These are phyloP conservation scores for Pelodytes ibericus DNA, from an alignment of 2,797 vertebrate genomes.

Conservation along the genomic window DNA sequence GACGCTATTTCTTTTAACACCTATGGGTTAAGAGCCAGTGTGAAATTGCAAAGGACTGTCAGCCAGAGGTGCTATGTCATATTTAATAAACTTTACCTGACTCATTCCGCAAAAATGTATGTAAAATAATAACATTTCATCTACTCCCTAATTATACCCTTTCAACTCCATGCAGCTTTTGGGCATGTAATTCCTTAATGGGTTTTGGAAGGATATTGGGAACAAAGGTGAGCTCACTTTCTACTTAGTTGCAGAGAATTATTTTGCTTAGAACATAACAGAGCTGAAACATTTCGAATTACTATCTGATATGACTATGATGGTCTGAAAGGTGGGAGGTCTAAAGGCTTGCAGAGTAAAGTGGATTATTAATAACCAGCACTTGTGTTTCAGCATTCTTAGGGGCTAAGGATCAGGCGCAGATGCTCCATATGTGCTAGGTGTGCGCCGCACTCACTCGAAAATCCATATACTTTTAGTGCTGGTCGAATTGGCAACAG, in stretches of 20 bases:
- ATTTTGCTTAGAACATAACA: background rate
- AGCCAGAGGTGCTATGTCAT: conserved; percentile 35
- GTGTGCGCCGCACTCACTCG: no score
- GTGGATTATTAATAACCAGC: no score
- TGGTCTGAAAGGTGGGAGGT: no score
- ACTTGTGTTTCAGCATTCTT: no score
- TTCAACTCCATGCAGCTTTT: background rate
- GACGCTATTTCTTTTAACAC: conserved; percentile 28
- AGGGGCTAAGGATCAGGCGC: no score
- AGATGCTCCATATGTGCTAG: no score
- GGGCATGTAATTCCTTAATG: background rate
- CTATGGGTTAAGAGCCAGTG: conserved; percentile 20
- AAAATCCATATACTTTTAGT: no score
- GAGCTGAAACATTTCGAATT: no score
- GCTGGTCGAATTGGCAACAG: no score
- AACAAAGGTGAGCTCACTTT: background rate
- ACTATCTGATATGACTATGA: no score
- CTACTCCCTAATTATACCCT: background rate
- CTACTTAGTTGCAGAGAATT: background rate
- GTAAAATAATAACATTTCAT: conserved; percentile 18
- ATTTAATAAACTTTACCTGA: conserved; percentile 32
- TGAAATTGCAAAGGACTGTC: conserved; percentile 13
- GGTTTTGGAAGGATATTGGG: background rate
- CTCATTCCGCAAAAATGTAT: conserved; percentile 7
- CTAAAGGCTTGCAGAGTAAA: no score